Conservation (phyloP, 2,888 invertebrate genomes). For the Adelphocoris suturalis region DNA sequence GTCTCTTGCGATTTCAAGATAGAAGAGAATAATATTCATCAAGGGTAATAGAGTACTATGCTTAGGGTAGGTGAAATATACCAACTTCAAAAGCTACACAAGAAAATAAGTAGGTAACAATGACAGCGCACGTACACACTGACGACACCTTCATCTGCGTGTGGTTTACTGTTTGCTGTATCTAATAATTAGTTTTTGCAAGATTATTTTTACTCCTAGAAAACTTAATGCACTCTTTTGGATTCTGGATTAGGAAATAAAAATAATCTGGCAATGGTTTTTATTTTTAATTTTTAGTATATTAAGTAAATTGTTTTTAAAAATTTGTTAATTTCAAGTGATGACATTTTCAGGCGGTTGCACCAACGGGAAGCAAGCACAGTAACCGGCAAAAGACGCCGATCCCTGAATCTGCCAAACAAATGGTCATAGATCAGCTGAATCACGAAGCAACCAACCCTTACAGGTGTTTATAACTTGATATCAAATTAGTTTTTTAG, state of each 20-base stretch:
- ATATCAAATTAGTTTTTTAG: too few species aligned
- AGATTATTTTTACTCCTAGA: neutral
- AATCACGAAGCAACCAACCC: constrained; percentile 63
- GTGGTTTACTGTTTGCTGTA: neutral
- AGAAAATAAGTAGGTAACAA: too few species aligned
- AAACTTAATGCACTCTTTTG: too few species aligned
- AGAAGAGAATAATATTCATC: too few species aligned
- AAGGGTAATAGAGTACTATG: too few species aligned
- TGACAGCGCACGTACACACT: neutral
- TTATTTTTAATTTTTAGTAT: neutral
- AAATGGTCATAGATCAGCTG: constrained; percentile 54
- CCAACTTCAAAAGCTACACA: too few species aligned
- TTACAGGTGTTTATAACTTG: constrained; percentile 53
- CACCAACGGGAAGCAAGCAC: constrained; percentile 40
- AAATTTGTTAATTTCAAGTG: neutral
- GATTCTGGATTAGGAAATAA: too few species aligned
- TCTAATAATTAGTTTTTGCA: neutral
- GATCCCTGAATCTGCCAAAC: constrained; percentile 29
- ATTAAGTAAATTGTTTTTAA: neutral
- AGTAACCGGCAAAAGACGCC: constrained; percentile 21
- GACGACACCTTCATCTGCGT: neutral
- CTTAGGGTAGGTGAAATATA: too few species aligned
- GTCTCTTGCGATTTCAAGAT: too few species aligned
- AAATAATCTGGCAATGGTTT: too few species aligned
- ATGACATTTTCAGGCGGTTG: constrained; percentile 46